Conservation (phyloP, 2,797 vertebrate genomes). For the Chromobotia macracanthus region DNA sequence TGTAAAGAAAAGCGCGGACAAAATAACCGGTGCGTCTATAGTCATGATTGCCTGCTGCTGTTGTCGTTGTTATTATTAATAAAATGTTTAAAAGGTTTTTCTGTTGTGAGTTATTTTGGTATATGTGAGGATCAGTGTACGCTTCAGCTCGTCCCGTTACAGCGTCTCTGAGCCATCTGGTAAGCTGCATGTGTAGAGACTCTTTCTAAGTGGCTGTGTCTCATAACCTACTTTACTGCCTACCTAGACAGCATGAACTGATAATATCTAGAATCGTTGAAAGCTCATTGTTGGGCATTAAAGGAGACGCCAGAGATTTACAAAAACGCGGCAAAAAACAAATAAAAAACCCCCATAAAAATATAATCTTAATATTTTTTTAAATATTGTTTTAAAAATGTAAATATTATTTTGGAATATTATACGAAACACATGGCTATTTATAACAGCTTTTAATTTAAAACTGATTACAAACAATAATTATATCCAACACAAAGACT, state of each 20-base stretch:
- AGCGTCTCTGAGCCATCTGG: not conserved
- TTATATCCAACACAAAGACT: too few species aligned
- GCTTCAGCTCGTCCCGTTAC: conserved; percentile 21
- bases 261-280: not conserved
- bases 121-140: conserved; percentile 2
- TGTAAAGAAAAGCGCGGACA: conserved; percentile 80
- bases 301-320: too few species aligned
- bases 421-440: too few species aligned
- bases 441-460: too few species aligned
- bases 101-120: not conserved
- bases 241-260: conserved; percentile 7
- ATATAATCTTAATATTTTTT: too few species aligned
- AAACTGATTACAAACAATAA: too few species aligned
- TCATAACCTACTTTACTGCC: not conserved
- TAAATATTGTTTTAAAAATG: too few species aligned
- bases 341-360: too few species aligned
- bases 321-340: too few species aligned
- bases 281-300: not conserved
- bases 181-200: conserved; percentile 30
- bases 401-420: too few species aligned
- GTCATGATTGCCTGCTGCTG: conserved; percentile 70
- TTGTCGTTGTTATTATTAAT: not conserved
- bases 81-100: not conserved
- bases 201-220: not conserved
- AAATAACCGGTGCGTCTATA: conserved; percentile 72